Conservation (phyloP, 1,140 invertebrate species). For the Polyergus mexicanus region DNA sequence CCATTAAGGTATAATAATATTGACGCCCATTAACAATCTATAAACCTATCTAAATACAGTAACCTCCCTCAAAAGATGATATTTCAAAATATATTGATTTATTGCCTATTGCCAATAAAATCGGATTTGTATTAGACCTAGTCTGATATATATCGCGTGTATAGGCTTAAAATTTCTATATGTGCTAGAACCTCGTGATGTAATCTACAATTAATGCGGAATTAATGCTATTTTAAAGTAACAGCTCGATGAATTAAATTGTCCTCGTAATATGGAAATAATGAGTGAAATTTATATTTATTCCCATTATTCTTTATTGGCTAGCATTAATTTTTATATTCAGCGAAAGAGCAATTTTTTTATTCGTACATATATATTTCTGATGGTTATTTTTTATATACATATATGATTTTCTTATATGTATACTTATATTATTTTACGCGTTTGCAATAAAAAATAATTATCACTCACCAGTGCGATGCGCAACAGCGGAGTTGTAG, state of each 20-base stretch:
- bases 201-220: no score
- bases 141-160: background rate
- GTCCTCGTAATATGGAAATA: slow-evolving; percentile 10
- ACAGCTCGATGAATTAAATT: slow-evolving; percentile 33
- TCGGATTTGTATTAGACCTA: background rate
- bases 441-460: no score
- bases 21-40: background rate
- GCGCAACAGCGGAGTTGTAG: no score
- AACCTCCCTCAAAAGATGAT: background rate
- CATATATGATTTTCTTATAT: no score
- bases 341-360: background rate
- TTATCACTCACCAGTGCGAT: no score
- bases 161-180: background rate
- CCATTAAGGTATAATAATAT: slow-evolving; percentile 2
- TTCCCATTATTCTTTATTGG: slow-evolving; percentile 7
- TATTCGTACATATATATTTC: no score
- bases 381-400: no score
- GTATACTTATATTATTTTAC: no score
- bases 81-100: background rate
- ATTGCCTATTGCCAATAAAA: background rate
- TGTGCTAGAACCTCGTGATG: background rate
- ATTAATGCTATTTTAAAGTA: slow-evolving; percentile 13
- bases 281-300: slow-evolving; percentile 18
- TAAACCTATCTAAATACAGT: background rate
- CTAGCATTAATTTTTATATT: slow-evolving; percentile 7